These are phyloP conservation scores for Madoqua kirkii DNA, from an alignment of 2,113 vertebrate genomes.

Conservation along the genomic window DNA sequence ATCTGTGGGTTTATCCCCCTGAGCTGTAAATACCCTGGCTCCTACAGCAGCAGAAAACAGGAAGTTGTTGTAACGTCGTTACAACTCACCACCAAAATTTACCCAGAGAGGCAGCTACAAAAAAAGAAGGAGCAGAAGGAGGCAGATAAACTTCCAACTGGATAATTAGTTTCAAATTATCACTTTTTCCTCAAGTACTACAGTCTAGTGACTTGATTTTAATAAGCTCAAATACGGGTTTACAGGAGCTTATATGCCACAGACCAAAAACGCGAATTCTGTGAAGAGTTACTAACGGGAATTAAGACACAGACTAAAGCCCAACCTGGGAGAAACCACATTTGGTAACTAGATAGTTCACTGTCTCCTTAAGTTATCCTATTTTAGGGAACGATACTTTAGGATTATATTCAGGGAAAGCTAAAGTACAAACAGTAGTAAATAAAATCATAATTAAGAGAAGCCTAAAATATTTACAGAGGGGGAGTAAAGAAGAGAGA, in stretches of 20 bases:
- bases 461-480: background rate
- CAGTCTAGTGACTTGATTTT: conserved; percentile 9
- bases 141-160: background rate
- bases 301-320: background rate
- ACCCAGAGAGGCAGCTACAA: background rate
- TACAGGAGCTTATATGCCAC: background rate
- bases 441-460: background rate
- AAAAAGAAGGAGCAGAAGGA: background rate
- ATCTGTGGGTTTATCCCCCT: background rate
- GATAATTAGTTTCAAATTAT: conserved; percentile 20
- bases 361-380: background rate
- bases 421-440: background rate
- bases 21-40: background rate
- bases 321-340: background rate
- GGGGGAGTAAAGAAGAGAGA: background rate
- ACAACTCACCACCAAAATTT: background rate
- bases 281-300: background rate
- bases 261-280: background rate
- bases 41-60: background rate
- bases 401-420: background rate
- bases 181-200: background rate
- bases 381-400: background rate
- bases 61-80: background rate
- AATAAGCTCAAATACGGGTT: background rate
- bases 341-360: background rate